Percentiles rank a stretch among this genome's conserved stretches.
Conservation (phyloP, 2,888 invertebrate species). For the Nomada hirtipes region DNA sequence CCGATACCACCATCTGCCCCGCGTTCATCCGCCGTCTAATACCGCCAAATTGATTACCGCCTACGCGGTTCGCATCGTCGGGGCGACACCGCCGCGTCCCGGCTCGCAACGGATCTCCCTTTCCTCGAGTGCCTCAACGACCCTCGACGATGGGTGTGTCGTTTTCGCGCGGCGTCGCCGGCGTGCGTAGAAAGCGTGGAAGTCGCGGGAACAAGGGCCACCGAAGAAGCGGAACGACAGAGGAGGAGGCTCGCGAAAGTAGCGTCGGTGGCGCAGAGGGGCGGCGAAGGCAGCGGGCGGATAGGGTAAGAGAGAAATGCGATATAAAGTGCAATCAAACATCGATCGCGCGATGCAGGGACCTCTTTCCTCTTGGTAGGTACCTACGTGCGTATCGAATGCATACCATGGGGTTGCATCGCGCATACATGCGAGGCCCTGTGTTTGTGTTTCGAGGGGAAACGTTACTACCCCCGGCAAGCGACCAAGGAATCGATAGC, state of each 20-base stretch:
- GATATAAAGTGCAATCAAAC: conserved; percentile 77
- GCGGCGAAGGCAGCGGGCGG: conserved; percentile 27
- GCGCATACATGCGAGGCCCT: conserved; percentile 76
- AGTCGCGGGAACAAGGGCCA: neutral
- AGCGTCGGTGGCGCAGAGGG: neutral
- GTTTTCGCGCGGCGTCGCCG: conserved; percentile 2
- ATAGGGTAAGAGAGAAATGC: conserved; percentile 55
- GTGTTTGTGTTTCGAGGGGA: conserved; percentile 80
- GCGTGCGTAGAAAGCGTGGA: neutral
- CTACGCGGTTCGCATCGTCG: conserved; percentile 23
- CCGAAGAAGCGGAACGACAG: conserved; percentile 11
- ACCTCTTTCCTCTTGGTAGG: conserved; percentile 75
- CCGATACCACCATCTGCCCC: conserved; percentile 19
- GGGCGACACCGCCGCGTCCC: conserved; percentile 34
- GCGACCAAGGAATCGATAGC: conserved; percentile 79
- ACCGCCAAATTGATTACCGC: conserved; percentile 67
- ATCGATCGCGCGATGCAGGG: conserved; percentile 76
- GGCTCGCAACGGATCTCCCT: neutral
- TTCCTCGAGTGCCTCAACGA: neutral
- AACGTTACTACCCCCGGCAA: conserved; percentile 68
- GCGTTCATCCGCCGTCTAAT: conserved; percentile 51
- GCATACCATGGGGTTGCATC: conserved; percentile 78
- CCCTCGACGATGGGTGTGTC: conserved; percentile 32
- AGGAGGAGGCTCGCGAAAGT: neutral
- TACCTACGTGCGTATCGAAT: conserved; percentile 78